These are phyloP conservation scores for Thera obeliscata DNA, from an alignment of 2,888 invertebrate genomes.

Conservation along the genomic window DNA sequence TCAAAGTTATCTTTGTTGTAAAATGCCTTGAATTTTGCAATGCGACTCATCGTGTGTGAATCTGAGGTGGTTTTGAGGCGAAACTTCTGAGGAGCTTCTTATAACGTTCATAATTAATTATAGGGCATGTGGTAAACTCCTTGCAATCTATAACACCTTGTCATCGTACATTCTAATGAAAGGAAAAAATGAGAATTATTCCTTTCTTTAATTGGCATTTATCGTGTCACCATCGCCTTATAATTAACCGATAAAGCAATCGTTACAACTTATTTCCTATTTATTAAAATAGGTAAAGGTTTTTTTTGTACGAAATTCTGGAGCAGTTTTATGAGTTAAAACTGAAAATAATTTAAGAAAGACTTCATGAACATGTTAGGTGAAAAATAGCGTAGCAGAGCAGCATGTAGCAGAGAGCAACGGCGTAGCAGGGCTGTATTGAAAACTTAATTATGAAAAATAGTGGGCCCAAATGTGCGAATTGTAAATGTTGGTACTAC, in stretches of 20 bases:
- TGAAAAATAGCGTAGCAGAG: constrained; percentile 6
- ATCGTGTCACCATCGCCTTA: neutral
- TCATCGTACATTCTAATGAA: constrained; percentile 13
- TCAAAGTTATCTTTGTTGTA: constrained; percentile 58
- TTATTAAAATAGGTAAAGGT: no score
- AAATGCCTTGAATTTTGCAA: constrained; percentile 49
- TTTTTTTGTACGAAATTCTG: no score
- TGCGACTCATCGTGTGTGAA: constrained; percentile 16
- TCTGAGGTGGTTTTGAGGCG: neutral
- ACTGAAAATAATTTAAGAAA: no score
- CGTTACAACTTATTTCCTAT: no score
- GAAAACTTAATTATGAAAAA: neutral
- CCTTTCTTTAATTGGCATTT: neutral
- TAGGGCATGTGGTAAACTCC: neutral
- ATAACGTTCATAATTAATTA: neutral
- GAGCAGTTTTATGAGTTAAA: no score
- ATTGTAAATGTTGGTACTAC: neutral
- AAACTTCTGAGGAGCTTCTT: neutral
- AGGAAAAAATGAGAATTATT: neutral
- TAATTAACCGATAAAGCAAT: neutral
- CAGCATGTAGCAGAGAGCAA: constrained; percentile 6
- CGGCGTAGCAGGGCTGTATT: constrained; percentile 3
- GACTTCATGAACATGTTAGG: neutral
- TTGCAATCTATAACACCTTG: constrained; percentile 7
- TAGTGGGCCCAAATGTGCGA: neutral